Evolutionary conservation across 2,888 invertebrate species (phyloP), one percentile per base, ranked within the genome.

Genomic region (Oegoconia quadripuncta): DNA sequence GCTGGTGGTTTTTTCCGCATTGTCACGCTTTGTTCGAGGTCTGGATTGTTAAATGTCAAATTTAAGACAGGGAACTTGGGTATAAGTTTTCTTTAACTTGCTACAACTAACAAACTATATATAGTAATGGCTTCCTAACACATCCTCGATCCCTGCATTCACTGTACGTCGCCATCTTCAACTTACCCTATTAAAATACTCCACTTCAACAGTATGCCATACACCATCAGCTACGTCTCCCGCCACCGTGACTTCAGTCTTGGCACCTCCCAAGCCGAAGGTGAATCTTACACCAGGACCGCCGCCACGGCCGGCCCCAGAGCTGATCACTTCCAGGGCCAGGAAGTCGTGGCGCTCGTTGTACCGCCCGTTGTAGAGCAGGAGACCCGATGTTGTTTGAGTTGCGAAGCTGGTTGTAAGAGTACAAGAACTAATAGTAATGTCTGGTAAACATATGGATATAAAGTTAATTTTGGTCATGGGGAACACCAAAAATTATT

Each of bases 311-410:
- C 83, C 86, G 0, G 84, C 83, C 2, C 80, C 83, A 0, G 92
- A 90, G 34, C 93, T 89, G 0, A 95, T 82, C 8, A 97, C 90
- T 78, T 98, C 97, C 28, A 98, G 77, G 0, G 97, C 94, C 12
- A 98, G 89, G 69, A 97, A 98, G 78, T 98, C 98, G 66, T 98
- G 97, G 1, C 94, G 90, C 67, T 97, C 97, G 74, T 98, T 98
- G 81, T 97, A 98, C 0, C 98, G 91, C 0, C 98, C 98, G 74
- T 98, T 98, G 88, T 98, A 98, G 0, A 98, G 88, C 0, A 98
- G 80, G 0, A 98, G 78, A 0, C 97, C 98, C 51, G 96, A 93
- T 5, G 91, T 89, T 12, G 92, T 88, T 50, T 95, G 93, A 0
- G 97, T 98, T 1, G 97, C 95, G 76, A 98, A 98, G 55, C 93